Evolutionary conservation across 2,113 vertebrate genomes (phyloP).

Genomic region (Mixornis gularis): DNA sequence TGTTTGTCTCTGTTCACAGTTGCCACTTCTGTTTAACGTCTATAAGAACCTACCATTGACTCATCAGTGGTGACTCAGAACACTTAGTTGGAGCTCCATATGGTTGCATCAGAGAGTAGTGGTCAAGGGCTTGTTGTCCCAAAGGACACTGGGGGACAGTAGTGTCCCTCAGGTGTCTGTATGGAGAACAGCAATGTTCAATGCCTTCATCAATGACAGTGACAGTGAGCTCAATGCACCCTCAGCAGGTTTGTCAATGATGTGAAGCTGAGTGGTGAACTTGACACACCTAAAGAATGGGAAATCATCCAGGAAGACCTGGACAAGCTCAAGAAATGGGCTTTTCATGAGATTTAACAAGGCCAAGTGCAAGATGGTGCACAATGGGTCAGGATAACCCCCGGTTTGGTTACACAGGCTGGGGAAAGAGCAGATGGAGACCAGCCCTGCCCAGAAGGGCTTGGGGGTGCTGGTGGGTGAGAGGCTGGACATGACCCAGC

Average conservation of each 20-base stretch:
- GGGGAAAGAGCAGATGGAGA: neutral
- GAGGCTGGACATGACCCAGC: too few species aligned
- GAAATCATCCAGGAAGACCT: neutral
- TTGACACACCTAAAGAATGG: neutral
- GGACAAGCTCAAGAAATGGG: neutral
- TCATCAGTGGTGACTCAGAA: neutral
- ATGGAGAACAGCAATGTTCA: neutral
- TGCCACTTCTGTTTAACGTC: neutral
- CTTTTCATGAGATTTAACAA: neutral
- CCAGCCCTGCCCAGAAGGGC: accelerated
- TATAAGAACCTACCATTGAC: neutral
- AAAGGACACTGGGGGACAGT: neutral
- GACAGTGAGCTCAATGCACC: neutral
- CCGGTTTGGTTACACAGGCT: neutral
- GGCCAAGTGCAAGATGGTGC: neutral
- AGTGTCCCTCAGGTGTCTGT: neutral
- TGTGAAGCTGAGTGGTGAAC: neutral
- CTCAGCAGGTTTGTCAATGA: accelerated
- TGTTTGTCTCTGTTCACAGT: neutral
- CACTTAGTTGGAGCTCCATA: neutral
- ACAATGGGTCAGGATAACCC: neutral
- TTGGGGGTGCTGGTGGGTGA: accelerated
- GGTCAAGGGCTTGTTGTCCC: neutral
- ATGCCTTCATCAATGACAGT: neutral
- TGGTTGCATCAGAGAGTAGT: neutral